These are phyloP conservation scores for Tragelaphus imberbis DNA, from an alignment of 2,113 vertebrate genomes.

Conservation along the genomic window DNA sequence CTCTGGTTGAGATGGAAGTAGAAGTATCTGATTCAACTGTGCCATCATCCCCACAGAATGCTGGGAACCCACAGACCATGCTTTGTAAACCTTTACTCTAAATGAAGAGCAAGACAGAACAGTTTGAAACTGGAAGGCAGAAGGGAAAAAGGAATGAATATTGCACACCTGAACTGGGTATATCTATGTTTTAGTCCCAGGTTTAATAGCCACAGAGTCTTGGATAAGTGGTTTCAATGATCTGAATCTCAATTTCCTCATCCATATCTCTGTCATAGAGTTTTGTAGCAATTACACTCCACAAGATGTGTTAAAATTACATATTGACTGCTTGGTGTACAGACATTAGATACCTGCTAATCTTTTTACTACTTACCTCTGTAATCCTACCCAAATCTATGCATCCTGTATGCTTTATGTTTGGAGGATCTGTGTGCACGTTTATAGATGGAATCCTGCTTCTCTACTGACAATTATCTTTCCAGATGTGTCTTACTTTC, in stretches of 20 bases:
- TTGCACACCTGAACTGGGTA: not conserved
- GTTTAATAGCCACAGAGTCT: not conserved
- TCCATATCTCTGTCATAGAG: not conserved
- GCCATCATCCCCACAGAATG: not conserved
- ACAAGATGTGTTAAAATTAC: not conserved
- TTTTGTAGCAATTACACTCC: not conserved
- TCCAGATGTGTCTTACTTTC: not conserved
- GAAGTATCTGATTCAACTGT: not conserved
- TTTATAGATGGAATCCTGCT: not conserved
- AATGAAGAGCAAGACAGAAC: not conserved
- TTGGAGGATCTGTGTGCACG: not conserved
- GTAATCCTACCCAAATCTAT: not conserved
- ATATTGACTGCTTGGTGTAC: accelerated
- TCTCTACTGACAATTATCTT: not conserved
- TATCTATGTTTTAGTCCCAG: not conserved
- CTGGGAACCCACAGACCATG: not conserved
- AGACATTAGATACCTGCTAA: too few species aligned
- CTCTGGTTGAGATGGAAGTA: not conserved
- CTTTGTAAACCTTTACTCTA: not conserved
- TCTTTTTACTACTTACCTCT: not conserved
- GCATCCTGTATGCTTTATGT: not conserved
- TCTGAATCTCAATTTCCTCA: not conserved
- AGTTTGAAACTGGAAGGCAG: not conserved
- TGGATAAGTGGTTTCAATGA: not conserved
- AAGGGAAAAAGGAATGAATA: not conserved